phyloP scores from a whole-genome alignment of 2,113 vertebrate genomes.

The Hydropotes inermis region DNA sequence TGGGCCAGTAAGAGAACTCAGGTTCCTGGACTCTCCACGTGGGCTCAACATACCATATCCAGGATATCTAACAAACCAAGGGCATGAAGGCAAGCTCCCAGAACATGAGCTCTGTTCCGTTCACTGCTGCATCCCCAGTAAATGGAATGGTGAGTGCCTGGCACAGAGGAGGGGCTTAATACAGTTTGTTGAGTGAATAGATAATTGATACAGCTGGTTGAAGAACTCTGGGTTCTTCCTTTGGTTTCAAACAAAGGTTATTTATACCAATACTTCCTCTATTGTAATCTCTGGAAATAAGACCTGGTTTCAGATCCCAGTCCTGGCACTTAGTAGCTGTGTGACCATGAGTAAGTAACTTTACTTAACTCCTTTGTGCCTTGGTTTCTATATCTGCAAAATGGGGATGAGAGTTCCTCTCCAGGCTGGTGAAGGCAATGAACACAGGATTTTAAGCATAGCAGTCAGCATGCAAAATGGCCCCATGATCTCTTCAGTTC shows the following conservation, averaged over 20 bases:
- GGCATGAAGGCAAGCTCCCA: background rate
- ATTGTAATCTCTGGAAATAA: background rate
- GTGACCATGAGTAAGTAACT: background rate
- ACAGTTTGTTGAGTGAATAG: background rate
- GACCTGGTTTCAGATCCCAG: background rate
- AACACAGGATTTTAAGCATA: background rate
- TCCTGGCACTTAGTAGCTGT: background rate
- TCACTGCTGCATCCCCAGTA: background rate
- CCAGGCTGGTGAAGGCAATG: background rate
- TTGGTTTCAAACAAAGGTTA: background rate
- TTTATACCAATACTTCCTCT: background rate
- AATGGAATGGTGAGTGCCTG: accelerated
- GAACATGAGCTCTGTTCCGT: background rate
- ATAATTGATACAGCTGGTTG: background rate
- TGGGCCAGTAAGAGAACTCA: background rate
- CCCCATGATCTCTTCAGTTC: background rate
- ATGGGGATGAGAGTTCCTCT: background rate
- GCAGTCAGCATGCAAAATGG: background rate
- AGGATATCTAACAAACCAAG: background rate
- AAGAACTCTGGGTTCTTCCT: background rate
- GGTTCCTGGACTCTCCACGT: background rate
- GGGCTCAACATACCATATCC: background rate
- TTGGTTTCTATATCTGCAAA: background rate
- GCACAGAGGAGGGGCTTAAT: background rate
- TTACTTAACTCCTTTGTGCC: background rate